Conservation (phyloP, 2,113 vertebrate species). For the Forbesichthys papilliferus region DNA sequence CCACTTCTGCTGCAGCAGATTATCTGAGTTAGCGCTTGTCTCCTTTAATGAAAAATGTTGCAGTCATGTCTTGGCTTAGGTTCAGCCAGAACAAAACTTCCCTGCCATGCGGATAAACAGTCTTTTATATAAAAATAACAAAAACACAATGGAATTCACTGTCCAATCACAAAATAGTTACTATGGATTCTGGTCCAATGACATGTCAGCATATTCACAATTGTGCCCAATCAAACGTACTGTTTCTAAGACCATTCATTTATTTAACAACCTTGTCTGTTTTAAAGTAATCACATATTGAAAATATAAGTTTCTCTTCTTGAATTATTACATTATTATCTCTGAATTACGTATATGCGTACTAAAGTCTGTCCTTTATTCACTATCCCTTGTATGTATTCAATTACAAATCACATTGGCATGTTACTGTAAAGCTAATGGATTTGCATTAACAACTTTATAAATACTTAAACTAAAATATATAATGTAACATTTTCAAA, state of each 20-base stretch:
- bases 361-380: too few relatives aligned
- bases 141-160: not conserved
- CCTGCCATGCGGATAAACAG: not conserved
- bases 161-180: not conserved
- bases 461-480: not conserved
- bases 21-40: not conserved
- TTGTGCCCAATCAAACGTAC: not conserved
- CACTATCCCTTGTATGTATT: too few relatives aligned
- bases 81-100: not conserved
- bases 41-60: not conserved
- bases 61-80: not conserved
- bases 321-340: too few relatives aligned
- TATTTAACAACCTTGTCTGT: not conserved
- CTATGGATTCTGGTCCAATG: not conserved
- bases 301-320: not conserved
- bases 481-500: not conserved
- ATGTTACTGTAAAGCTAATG: too few relatives aligned
- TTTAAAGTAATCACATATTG: not conserved
- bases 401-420: too few relatives aligned
- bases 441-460: too few relatives aligned
- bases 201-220: not conserved
- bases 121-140: not conserved
- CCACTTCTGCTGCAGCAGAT: not conserved
- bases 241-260: not conserved
- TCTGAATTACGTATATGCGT: too few relatives aligned